Evolutionary conservation across 2,888 invertebrate genomes (phyloP), one percentile per base, ranked within the genome.

Genomic region (Athripsodes cinereus): DNA sequence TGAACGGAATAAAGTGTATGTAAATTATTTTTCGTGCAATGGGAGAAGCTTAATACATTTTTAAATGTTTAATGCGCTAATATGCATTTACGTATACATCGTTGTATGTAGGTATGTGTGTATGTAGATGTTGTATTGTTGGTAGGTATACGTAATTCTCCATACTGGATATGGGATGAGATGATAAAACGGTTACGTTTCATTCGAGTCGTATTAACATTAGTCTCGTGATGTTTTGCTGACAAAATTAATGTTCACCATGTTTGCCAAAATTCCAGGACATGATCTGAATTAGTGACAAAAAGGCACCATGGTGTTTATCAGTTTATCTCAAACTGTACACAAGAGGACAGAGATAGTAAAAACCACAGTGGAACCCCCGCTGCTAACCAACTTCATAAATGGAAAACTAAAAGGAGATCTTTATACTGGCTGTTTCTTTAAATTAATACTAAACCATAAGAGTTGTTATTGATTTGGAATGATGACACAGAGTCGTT

Each of bases 301-400:
- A 61, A 61, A 61, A 61, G 55, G 22, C 46, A 26, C 48, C 49
- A 49, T 61, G 55, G 61, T 61, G 61, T 61, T 61, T 61, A 61
- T 61, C 61, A 61, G 58, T 61, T 61, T 61, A 61, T 61, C 61
- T 58, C 40, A 47, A 40, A 40, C 47, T 53, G 46, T 52, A 19
- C 20, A 8, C 40, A 40, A 26, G 40, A 40, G 40, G 40, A 40
- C 40, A 40, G 2, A 8, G 44, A 21, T 16, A 50, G 35, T 46
- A 58, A 61, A 61, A 61, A 58, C 44, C 22, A 22, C 34, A 26
- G 51, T 18, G 18, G 61, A 34, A 55, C 46, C 61, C 55, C 61
- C 58, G 61, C 53, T 53, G 58, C 19, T 58, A 48, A 35, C 40
- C 51, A 52, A 49, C 52, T 40, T 52, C 48, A 22, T 18, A 51